Evolutionary conservation across 2,113 vertebrate species (phyloP).

Genomic region (Epinephelus lanceolatus): DNA sequence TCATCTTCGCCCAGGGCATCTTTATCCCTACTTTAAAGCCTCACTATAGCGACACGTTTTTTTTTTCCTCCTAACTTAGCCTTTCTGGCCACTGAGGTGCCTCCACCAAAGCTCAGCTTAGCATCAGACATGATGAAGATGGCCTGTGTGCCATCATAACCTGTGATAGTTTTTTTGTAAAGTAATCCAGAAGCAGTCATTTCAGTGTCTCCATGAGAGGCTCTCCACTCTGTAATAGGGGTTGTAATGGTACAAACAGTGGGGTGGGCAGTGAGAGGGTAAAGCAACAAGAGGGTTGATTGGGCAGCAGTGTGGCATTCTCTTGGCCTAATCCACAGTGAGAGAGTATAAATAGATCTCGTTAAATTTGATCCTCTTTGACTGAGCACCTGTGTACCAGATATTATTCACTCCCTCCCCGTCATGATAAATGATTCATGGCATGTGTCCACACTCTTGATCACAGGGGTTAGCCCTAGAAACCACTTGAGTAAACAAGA

Average conservation of each 20-base stretch:
- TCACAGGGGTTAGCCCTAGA: conserved; percentile 21
- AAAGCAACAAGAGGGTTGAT: conserved; percentile 48
- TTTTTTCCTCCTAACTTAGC: conserved; percentile 6
- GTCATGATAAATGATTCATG: conserved; percentile 55
- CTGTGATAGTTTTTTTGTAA: conserved; percentile 2
- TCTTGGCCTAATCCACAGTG: conserved; percentile 74
- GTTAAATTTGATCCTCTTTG: conserved; percentile 82
- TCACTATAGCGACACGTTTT: conserved; percentile 19
- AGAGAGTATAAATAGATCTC: conserved; percentile 80
- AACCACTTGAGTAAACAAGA: conserved; percentile 37
- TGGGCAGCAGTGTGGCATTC: conserved; percentile 53
- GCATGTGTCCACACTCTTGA: conserved; percentile 38
- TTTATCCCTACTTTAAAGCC: conserved; percentile 64
- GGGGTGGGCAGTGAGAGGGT: conserved; percentile 22
- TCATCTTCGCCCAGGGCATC: conserved; percentile 59
- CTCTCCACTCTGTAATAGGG: conserved; percentile 17
- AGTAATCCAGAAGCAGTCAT: conserved; percentile 13
- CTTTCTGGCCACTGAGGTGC: conserved; percentile 22
- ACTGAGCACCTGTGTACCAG: conserved; percentile 71
- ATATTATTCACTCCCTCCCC: conserved; percentile 62
- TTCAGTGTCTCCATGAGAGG: conserved; percentile 29
- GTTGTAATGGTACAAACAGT: conserved; percentile 6
- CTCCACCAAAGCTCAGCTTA: conserved; percentile 25
- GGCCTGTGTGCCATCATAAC: background rate
- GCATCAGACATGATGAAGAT: conserved; percentile 17